These are phyloP conservation scores for Hydropsyche tenuis DNA, from an alignment of 1,140 invertebrate genomes.

Conservation along the genomic window DNA sequence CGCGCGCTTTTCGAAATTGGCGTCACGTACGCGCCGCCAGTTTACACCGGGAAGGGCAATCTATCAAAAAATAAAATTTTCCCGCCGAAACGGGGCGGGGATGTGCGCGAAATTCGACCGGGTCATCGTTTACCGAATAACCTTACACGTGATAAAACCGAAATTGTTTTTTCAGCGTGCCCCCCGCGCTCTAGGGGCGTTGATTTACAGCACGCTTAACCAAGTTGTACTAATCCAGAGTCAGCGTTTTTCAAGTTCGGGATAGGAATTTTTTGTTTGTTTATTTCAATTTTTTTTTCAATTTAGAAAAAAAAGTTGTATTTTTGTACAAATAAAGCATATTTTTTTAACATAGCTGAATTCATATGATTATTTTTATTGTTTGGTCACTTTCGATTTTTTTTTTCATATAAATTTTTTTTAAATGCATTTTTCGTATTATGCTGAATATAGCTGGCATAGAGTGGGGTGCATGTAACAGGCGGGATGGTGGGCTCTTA, in stretches of 20 bases:
- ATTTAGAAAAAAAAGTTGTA: no score
- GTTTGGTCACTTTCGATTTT: no score
- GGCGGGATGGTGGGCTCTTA: no score
- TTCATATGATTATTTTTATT: no score
- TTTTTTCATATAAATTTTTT: no score
- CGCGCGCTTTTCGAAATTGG: neutral
- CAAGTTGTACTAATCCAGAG: constrained; percentile 37
- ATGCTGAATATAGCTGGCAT: no score
- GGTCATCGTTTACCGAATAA: constrained; percentile 33
- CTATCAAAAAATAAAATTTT: constrained; percentile 14
- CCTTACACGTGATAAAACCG: constrained; percentile 41
- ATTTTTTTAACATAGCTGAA: no score
- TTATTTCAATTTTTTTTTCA: no score
- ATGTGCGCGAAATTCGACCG: constrained; percentile 8
- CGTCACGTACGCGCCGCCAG: neutral
- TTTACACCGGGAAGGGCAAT: neutral
- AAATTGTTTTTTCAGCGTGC: constrained; percentile 41
- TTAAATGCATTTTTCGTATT: no score
- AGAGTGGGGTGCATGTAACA: no score
- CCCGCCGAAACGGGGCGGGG: no score
- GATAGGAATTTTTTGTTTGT: neutral
- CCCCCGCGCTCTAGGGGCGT: constrained; percentile 20
- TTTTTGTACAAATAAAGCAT: no score
- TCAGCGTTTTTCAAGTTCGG: constrained; percentile 23
- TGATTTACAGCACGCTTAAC: constrained; percentile 35